phyloP scores from a whole-genome alignment of 1,140 invertebrate genomes.

The Penaeus japonicus region DNA sequence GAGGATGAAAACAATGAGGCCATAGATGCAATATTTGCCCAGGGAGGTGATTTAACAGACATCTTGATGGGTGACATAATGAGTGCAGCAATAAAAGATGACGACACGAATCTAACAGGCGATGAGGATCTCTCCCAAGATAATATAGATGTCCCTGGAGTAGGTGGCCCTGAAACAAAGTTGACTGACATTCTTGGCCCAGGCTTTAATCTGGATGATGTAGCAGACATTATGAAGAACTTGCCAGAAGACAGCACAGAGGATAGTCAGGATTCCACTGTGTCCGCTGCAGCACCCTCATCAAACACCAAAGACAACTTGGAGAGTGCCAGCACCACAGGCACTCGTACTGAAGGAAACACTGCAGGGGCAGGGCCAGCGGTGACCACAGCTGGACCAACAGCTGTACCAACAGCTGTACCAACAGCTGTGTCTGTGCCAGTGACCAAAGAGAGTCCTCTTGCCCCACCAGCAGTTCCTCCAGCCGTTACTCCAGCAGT shows the following conservation, averaged over 20 bases:
- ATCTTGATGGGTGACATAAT: constrained; percentile 81
- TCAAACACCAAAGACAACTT: constrained; percentile 2
- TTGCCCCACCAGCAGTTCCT: constrained; percentile 21
- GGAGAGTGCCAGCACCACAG: constrained; percentile 8
- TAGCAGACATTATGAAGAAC: constrained; percentile 58
- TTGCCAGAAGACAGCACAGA: constrained; percentile 56
- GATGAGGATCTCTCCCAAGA: constrained; percentile 55
- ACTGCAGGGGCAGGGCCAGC: background rate
- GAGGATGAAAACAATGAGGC: constrained; percentile 71
- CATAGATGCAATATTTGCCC: constrained; percentile 68
- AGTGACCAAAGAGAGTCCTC: background rate
- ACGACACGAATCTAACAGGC: constrained; percentile 47
- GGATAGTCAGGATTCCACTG: constrained; percentile 49
- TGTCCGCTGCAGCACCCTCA: constrained; percentile 16
- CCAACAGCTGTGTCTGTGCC: background rate
- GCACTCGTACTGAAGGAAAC: constrained; percentile 28
- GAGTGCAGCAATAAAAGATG: constrained; percentile 71
- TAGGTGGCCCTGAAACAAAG: constrained; percentile 57
- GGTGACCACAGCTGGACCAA: constrained; percentile 20
- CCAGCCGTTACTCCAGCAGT: constrained; percentile 26
- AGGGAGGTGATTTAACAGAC: constrained; percentile 75
- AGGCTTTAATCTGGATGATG: constrained; percentile 61
- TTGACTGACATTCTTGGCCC: constrained; percentile 61
- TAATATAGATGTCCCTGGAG: constrained; percentile 36
- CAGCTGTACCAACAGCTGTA: background rate